Base-by-base conservation (phyloP, 2,113 vertebrate species). In the Aspiorhynchus laticeps region DNA sequence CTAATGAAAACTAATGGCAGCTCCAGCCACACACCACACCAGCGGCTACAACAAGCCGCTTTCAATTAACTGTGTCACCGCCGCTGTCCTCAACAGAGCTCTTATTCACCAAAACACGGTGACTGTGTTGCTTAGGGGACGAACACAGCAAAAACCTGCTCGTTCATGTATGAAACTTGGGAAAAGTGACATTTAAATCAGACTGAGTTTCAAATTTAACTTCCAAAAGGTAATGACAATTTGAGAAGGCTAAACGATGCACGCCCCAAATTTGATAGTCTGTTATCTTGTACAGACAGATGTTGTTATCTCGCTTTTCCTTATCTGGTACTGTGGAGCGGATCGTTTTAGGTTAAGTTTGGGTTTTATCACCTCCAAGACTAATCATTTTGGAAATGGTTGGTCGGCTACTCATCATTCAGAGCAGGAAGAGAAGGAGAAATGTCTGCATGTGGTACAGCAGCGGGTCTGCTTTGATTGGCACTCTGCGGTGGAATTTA, bases 391-490 rank as follows among this genome's bases (percentile, higher is more conserved):
- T n/a, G 75, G 17, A 84, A 83, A 73, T 19, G 61, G 46, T 31
- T 79, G 77, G 80, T 87, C 78, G 75, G 80, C 48, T 87, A 17
- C 87, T 83, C 80, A 46, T 90, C 67, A 78, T 74, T 88, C 75
- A 53, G 67, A 86, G 85, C 81, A 21, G 24, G 53, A 21, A 6
- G 78, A 89, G 87, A 84, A 87, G 84, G 87, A 89, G 85, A 79
- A 84, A 88, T 88, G 87, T 92, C 89, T 88, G 88, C 31, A 56
- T 80, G 81, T 17, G 77, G 19, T 71, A 85, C 87, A 89, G 89
- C 83, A 67, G 76, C 46, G 88, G 88, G 83, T 86, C 69, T 31
- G 80, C 2, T 90, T 89, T 92, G 90, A 92, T 91, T 89, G 87
- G 80, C 76, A 63, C 41, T 36, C 76, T 24, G 79, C 36, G n/a